Percentiles rank a stretch among this genome's conserved stretches.
phyloP scores from a whole-genome alignment of 2,113 vertebrate genomes.

The Genyomyrus donnyi region DNA sequence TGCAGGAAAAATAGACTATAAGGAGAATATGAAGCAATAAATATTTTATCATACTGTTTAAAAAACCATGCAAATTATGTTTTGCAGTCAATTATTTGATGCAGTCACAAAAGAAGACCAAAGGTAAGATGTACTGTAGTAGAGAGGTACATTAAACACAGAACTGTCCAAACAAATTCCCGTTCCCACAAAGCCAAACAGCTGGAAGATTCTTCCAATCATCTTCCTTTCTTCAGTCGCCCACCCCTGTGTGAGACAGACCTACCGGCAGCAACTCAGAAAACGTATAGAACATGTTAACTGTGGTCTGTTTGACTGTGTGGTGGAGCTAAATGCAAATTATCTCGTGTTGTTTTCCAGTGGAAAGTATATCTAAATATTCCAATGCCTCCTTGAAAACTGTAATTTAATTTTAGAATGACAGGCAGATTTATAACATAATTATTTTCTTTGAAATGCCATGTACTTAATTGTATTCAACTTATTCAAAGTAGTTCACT shows the following conservation, averaged over 20 bases:
- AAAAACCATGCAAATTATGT: background rate
- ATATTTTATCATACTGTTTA: background rate
- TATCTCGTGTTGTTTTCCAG: background rate
- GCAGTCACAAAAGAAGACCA: background rate
- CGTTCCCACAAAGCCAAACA: background rate
- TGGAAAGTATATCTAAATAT: background rate
- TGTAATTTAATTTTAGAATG: background rate
- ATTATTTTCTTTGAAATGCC: background rate
- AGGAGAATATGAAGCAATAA: background rate
- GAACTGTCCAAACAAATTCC: background rate
- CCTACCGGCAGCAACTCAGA: background rate
- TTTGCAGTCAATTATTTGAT: background rate
- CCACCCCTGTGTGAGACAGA: background rate
- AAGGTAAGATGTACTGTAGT: background rate
- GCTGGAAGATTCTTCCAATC: background rate
- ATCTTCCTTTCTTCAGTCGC: background rate
- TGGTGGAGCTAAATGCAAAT: background rate
- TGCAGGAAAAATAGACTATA: background rate
- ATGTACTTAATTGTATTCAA: background rate
- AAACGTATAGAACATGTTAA: background rate
- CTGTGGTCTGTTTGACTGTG: background rate
- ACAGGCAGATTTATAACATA: background rate
- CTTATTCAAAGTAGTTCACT: background rate
- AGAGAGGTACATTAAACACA: background rate
- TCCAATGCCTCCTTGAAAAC: background rate